Conservation (phyloP, 2,113 vertebrate species). For the Lycaon pictus region DNA sequence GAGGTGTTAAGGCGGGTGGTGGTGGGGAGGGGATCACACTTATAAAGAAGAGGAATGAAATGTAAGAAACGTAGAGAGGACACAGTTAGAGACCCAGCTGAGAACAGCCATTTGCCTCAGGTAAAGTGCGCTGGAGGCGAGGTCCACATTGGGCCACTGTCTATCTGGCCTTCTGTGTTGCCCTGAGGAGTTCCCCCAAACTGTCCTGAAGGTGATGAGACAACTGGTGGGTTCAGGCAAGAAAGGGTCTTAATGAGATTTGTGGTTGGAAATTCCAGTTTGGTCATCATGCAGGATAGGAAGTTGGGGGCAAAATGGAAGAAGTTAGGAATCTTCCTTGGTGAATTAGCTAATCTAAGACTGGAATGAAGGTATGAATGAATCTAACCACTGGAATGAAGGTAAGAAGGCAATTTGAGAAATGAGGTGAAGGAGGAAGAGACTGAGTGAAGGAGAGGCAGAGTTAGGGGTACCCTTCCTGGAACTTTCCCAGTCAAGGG, state of each 20-base stretch:
- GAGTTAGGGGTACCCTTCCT: background rate
- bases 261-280: background rate
- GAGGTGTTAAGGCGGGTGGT: background rate
- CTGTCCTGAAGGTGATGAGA: background rate
- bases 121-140: background rate
- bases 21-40: background rate
- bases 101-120: background rate
- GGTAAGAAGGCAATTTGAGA: background rate
- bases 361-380: background rate
- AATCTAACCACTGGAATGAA: background rate
- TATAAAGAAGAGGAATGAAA: background rate
- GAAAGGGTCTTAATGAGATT: background rate
- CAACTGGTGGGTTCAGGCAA: background rate
- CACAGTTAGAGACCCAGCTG: background rate
- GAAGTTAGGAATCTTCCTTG: background rate
- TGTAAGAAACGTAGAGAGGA: background rate
- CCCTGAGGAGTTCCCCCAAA: background rate
- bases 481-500: background rate
- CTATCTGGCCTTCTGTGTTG: background rate
- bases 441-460: background rate
- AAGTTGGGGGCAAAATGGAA: background rate
- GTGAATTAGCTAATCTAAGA: background rate
- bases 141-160: background rate
- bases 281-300: background rate
- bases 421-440: background rate